Evolutionary conservation across 2,888 invertebrate species (phyloP).

Genomic region (Alviniconcha strummeri): DNA sequence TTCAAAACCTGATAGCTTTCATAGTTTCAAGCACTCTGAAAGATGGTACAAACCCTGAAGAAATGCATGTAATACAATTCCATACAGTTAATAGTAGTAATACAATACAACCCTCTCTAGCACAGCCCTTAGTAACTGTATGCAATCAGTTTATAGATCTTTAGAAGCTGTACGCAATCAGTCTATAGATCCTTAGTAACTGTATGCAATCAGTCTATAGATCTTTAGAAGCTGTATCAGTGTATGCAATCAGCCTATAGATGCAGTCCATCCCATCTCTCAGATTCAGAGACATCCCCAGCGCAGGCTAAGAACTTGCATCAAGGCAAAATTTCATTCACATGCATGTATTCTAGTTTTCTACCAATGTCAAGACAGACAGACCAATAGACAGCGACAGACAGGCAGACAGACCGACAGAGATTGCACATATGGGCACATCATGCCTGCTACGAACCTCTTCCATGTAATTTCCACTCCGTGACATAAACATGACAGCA

Average conservation of each 20-base stretch:
- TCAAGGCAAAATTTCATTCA: neutral
- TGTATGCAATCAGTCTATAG: neutral
- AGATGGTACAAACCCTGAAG: too few species aligned
- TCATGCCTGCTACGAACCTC: conserved; percentile 45
- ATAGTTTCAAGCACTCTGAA: too few species aligned
- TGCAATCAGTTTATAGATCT: neutral
- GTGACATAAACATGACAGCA: conserved; percentile 62
- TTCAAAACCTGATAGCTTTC: too few species aligned
- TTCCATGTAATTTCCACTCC: conserved; percentile 51
- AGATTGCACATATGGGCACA: neutral
- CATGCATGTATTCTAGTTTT: too few species aligned
- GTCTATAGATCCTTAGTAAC: too few species aligned
- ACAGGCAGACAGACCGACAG: neutral
- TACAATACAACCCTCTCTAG: too few species aligned
- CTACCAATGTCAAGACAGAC: neutral
- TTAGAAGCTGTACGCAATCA: neutral
- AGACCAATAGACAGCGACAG: neutral
- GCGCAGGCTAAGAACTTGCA: too few species aligned
- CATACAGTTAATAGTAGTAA: too few species aligned
- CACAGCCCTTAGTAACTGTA: too few species aligned
- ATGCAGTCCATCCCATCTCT: too few species aligned
- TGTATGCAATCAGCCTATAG: neutral
- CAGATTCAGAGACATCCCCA: too few species aligned
- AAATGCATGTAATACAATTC: too few species aligned
- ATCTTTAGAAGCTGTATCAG: neutral